Base-by-base conservation (phyloP, 2,113 vertebrate genomes). In the Monopterus albus region DNA sequence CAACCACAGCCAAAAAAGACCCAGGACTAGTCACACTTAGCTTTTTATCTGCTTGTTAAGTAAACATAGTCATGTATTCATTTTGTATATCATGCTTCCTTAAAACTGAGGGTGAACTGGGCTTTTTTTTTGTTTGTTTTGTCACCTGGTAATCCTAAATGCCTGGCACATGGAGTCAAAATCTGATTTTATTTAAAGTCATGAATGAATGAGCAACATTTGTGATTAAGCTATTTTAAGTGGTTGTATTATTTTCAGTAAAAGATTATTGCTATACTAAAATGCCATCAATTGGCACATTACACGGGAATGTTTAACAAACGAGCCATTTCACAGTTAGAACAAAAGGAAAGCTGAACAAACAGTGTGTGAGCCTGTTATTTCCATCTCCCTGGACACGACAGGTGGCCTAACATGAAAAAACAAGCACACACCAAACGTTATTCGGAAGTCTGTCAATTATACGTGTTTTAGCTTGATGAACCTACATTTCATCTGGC, bases 261-360 rank as follows among this genome's bases (percentile, higher is more conserved):
- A n/a, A n/a, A n/a, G n/a, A n/a, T n/a, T n/a, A n/a, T n/a, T n/a
- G n/a, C n/a, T n/a, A n/a, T n/a, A 10, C 49, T 55, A 7, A 12
- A 39, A 25, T 18, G 6, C n/a, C 0, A 36, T 11, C 2, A 36
- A 45, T 1, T 14, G 4, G 45, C 2, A 36, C 28, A 47, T 18
- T 33, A n/a, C 25, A n/a, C n/a, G 61, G 2, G 36, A 12, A 9
- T 6, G 10, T 15, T 52, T 4, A 2, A 31, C 1, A 35, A 45
- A n/a, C 35, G 36, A 21, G 20, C 6, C 21, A 20, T 49, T 39
- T 20, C 7, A 58, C 42, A 61, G 58, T 20, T 42, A 75, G n/a
- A n/a, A n/a, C n/a, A n/a, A 75, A 57, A 42, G 49, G 17, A 58
- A 75, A 72, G 60, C 50, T 70, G 40, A 55, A 57, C 18, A 67